Percentiles rank a stretch among this genome's conserved stretches.
Evolutionary conservation across 2,797 vertebrate species (phyloP).

Genomic region (Moxostoma hubbsi): DNA sequence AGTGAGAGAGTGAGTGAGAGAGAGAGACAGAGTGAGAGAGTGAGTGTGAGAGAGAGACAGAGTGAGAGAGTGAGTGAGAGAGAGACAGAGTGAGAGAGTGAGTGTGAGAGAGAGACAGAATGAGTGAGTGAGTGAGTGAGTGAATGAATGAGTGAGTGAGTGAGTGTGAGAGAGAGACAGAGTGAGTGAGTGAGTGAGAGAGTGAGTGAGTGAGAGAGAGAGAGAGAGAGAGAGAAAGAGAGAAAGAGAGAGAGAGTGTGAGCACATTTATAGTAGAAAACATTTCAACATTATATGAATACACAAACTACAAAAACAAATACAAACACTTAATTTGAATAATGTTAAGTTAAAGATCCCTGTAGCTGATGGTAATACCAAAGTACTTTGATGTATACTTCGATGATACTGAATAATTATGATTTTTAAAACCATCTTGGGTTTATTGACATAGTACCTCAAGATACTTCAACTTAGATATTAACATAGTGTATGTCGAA

Average conservation of each 20-base stretch:
- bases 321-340: background rate
- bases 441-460: too few species aligned
- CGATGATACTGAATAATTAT: too few species aligned
- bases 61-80: constrained; percentile 27
- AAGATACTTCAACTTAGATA: too few species aligned
- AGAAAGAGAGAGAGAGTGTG: too few species aligned
- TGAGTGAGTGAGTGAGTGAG: too few species aligned
- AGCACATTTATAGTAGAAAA: background rate
- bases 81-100: too few species aligned
- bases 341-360: constrained; percentile 48
- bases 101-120: constrained; percentile 34
- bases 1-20: background rate
- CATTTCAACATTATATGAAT: background rate
- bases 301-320: background rate
- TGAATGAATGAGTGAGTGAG: constrained; percentile 28
- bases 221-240: too few species aligned
- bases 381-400: too few species aligned
- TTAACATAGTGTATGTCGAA: too few species aligned
- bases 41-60: constrained; percentile 29
- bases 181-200: background rate
- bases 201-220: constrained; percentile 24
- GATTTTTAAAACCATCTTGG: too few species aligned
- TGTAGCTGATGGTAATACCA: constrained; percentile 19
- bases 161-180: constrained; percentile 29
- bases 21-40: background rate